Evolutionary conservation across 2,797 vertebrate genomes (phyloP).

Genomic region (Cheirogaleus major): DNA sequence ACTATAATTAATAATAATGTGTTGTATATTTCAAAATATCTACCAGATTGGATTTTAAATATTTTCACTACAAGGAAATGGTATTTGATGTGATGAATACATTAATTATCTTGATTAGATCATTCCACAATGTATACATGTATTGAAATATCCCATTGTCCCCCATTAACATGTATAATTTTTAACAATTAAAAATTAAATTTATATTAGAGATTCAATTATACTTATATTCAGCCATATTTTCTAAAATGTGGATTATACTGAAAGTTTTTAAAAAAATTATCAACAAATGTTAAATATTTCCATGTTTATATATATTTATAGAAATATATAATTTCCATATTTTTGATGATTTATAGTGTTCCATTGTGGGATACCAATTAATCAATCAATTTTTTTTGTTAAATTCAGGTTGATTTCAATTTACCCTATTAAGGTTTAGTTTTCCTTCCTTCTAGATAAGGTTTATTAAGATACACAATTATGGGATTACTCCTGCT

Average conservation of each 20-base stretch:
- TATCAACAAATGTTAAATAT: background rate
- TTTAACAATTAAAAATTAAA: background rate
- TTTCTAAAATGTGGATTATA: background rate
- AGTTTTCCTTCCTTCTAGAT: background rate
- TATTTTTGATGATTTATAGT: background rate
- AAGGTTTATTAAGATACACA: background rate
- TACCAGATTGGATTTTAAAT: background rate
- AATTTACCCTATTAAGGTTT: background rate
- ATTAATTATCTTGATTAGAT: background rate
- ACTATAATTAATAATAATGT: background rate
- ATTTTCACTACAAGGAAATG: background rate
- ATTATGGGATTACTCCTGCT: rapidly evolving
- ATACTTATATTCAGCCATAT: background rate
- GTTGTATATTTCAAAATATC: background rate
- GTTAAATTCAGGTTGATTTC: background rate
- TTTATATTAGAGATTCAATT: background rate
- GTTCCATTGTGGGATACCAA: background rate
- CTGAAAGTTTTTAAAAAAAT: background rate
- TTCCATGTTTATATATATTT: background rate
- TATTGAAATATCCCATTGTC: background rate
- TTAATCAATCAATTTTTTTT: background rate
- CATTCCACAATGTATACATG: background rate
- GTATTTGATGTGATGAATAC: background rate
- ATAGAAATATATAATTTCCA: background rate
- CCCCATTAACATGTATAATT: rapidly evolving